These are phyloP conservation scores for Drosophila cracens DNA, from an alignment of 2,888 invertebrate genomes.

Conservation along the genomic window DNA sequence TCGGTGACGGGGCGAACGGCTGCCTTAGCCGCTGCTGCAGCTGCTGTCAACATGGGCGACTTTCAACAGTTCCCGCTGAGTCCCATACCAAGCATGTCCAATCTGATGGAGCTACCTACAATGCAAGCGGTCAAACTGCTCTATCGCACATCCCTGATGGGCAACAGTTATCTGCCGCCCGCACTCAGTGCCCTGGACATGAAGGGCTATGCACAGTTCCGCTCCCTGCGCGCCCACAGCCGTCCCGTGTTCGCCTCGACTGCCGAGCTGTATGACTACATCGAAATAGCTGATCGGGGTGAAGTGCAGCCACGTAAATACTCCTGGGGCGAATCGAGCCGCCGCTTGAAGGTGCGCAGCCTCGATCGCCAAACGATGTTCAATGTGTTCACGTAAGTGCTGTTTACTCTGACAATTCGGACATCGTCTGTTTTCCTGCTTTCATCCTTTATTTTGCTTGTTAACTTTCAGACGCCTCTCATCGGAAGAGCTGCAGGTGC, in stretches of 20 bases:
- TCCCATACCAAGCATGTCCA: constrained; percentile 94
- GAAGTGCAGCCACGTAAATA: constrained; percentile 77
- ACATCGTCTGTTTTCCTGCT: not conserved
- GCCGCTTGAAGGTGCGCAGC: constrained; percentile 83
- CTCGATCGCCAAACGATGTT: constrained; percentile 83
- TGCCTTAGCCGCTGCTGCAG: constrained; percentile 87
- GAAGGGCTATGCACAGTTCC: constrained; percentile 90
- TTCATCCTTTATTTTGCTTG: not conserved
- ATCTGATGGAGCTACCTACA: constrained; percentile 87
- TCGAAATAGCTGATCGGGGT: constrained; percentile 75
- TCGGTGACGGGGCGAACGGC: constrained; percentile 88
- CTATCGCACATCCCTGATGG: constrained; percentile 80
- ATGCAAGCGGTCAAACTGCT: constrained; percentile 57
- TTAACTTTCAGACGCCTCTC: constrained; percentile 67
- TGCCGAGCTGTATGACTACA: constrained; percentile 86
- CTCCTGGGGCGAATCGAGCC: constrained; percentile 81
- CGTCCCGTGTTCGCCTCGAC: constrained; percentile 89
- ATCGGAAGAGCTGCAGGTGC: constrained; percentile 82
- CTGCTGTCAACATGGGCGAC: constrained; percentile 88
- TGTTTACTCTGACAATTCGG: not conserved
- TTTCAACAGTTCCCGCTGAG: constrained; percentile 92
- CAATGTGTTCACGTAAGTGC: constrained; percentile 79
- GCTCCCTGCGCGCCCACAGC: constrained; percentile 88
- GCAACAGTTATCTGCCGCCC: constrained; percentile 78
- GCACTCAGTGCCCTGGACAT: constrained; percentile 90